Evolutionary conservation across 2,888 invertebrate genomes (phyloP).

Genomic region (Schrankia costaestrigalis): DNA sequence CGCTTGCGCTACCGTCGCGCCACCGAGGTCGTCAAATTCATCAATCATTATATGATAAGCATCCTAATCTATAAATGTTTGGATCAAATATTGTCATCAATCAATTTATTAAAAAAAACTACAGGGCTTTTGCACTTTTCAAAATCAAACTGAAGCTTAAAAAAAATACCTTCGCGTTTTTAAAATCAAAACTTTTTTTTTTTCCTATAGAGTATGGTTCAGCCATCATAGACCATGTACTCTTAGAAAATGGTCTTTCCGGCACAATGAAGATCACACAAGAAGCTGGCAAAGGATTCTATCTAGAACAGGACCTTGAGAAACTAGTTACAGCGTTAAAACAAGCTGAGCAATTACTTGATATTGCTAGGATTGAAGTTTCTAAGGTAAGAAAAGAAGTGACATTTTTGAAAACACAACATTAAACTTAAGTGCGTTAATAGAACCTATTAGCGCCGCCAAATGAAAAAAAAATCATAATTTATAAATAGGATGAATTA

Average conservation of each 20-base stretch:
- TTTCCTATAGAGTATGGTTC: constrained; percentile 92
- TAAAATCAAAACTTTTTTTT: background rate
- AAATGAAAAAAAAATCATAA: too few species aligned
- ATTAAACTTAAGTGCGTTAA: background rate
- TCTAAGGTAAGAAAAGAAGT: constrained; percentile 73
- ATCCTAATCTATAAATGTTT: too few species aligned
- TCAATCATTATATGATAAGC: too few species aligned
- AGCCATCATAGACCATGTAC: constrained; percentile 94
- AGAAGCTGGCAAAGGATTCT: constrained; percentile 82
- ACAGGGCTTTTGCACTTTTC: too few species aligned
- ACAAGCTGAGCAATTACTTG: constrained; percentile 84
- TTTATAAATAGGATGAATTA: too few species aligned
- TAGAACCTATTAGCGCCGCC: too few species aligned
- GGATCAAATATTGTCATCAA: too few species aligned
- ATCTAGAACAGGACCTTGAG: constrained; percentile 80
- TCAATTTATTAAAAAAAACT: too few species aligned
- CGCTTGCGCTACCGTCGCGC: too few species aligned
- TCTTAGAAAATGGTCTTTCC: constrained; percentile 85
- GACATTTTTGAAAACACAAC: background rate
- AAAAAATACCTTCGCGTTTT: background rate
- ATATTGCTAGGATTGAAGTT: constrained; percentile 71
- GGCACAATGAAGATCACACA: constrained; percentile 66
- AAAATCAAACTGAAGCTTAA: too few species aligned
- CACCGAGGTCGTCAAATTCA: too few species aligned
- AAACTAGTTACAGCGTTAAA: constrained; percentile 83